Percentiles rank a stretch among this genome's conserved stretches.
Evolutionary conservation across 2,797 vertebrate genomes (phyloP).

Genomic region (Lepus townsendii): DNA sequence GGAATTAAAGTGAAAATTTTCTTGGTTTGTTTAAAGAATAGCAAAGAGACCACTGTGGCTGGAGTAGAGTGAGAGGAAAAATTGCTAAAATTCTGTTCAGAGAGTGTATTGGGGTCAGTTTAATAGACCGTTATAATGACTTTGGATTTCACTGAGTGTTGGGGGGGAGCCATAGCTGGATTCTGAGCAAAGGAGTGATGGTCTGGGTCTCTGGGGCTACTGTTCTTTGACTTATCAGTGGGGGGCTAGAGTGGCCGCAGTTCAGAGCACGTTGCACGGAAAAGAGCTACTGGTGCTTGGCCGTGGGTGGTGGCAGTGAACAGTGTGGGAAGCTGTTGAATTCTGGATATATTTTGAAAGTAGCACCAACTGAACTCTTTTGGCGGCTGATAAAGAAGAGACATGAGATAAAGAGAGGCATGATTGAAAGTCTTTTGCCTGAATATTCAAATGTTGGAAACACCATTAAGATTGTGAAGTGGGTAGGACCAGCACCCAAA

Average conservation of each 20-base stretch:
- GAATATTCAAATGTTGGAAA: not conserved
- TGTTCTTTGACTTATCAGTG: not conserved
- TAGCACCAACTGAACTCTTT: not conserved
- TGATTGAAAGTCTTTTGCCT: not conserved
- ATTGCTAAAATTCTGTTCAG: not conserved
- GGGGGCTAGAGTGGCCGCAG: not conserved
- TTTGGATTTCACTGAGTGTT: not conserved
- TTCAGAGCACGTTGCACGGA: not conserved
- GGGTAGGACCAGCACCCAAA: not conserved
- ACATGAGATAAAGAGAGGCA: not conserved
- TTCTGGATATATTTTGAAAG: conserved; percentile 35
- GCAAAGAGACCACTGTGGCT: not conserved
- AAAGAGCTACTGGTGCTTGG: not conserved
- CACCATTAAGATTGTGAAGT: not conserved
- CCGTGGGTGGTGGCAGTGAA: not conserved
- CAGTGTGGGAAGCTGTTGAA: not conserved
- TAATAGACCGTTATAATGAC: too few relatives aligned
- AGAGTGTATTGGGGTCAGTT: not conserved
- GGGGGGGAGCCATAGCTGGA: not conserved
- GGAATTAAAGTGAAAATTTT: not conserved
- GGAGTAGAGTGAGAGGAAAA: not conserved
- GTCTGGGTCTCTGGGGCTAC: not conserved
- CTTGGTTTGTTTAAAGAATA: not conserved
- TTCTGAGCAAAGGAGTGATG: not conserved
- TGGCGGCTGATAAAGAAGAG: not conserved